phyloP scores from a whole-genome alignment of 2,888 invertebrate species.

The Drosophila nigricruria region DNA sequence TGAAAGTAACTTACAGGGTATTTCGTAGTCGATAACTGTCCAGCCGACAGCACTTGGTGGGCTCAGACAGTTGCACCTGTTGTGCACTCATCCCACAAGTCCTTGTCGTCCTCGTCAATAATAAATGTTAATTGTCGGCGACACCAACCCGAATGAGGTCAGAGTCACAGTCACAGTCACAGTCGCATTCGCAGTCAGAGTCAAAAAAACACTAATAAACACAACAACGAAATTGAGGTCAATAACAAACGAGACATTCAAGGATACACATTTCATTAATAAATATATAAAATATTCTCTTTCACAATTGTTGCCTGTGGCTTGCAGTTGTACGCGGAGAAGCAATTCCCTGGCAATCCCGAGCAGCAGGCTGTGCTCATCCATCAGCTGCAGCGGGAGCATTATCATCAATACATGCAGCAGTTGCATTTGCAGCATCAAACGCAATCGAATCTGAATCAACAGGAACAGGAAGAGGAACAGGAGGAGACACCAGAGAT shows the following conservation, averaged over 20 bases:
- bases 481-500: constrained; percentile 24
- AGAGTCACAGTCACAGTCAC: constrained; percentile 52
- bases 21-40: background rate
- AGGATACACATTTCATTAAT: constrained; percentile 3
- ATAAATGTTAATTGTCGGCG: constrained; percentile 48
- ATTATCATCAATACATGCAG: constrained; percentile 99
- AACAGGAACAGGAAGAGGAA: constrained; percentile 41
- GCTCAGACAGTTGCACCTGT: constrained; percentile 45
- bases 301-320: background rate
- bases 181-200: background rate
- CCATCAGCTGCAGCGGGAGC: constrained; percentile 98
- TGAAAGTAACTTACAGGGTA: background rate
- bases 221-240: constrained; percentile 18
- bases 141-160: constrained; percentile 52
- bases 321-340: constrained; percentile 92
- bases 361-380: constrained; percentile 97
- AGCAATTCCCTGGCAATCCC: constrained; percentile 94
- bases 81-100: constrained; percentile 36
- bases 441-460: constrained; percentile 42
- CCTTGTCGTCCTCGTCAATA: constrained; percentile 41
- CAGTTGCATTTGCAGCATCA: constrained; percentile 89
- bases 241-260: constrained; percentile 1
- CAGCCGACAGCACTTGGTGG: too few species aligned
- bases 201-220: background rate
- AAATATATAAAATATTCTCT: background rate